Percentiles rank a stretch among this genome's conserved stretches.
Conservation (phyloP, 2,113 vertebrate genomes). For the Stercorarius parasiticus region DNA sequence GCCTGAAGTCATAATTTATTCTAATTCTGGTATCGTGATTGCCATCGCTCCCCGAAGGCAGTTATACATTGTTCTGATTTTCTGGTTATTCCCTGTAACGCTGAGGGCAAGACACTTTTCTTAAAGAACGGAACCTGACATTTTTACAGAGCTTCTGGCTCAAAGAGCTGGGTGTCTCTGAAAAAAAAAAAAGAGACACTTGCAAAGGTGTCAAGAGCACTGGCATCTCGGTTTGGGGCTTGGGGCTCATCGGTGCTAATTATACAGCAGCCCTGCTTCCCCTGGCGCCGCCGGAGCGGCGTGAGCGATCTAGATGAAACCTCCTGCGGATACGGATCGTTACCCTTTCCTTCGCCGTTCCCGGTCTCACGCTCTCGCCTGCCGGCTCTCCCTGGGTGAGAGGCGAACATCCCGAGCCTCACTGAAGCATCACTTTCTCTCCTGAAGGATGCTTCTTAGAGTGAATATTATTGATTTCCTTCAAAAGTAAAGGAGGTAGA, state of each 20-base stretch:
- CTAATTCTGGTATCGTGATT: accelerated
- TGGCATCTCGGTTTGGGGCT: not conserved
- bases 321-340: not conserved
- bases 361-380: not conserved
- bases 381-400: not conserved
- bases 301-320: not conserved
- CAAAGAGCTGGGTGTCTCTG: not conserved
- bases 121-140: accelerated
- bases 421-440: not conserved
- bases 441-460: not conserved
- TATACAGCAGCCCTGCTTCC: not conserved
- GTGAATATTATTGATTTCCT: accelerated
- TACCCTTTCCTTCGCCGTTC: not conserved
- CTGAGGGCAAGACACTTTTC: not conserved
- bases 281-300: not conserved
- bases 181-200: too few relatives aligned
- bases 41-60: not conserved
- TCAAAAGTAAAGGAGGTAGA: not conserved
- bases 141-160: accelerated
- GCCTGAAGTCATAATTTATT: accelerated
- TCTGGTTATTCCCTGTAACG: accelerated
- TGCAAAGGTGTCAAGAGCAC: not conserved
- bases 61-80: accelerated
- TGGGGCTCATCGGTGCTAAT: not conserved
- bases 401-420: not conserved